A percentile compares a stretch with the other conserved stretches of the same genome.
Evolutionary conservation across 2,888 invertebrate genomes (phyloP).

Genomic region (Athalia rosae): DNA sequence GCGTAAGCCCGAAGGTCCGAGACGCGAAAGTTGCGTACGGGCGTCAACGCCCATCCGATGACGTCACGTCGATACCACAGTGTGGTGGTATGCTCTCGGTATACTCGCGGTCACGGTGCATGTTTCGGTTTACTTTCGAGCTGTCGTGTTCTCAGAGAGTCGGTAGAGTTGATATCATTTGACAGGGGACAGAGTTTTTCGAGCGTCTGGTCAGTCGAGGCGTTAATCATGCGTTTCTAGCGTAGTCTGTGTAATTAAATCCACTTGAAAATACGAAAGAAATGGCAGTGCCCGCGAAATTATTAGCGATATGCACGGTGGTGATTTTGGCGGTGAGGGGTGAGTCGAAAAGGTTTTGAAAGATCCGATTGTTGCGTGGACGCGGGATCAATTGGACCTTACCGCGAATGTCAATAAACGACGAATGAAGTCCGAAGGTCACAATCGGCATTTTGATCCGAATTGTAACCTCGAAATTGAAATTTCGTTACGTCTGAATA

Average conservation of each 20-base stretch:
- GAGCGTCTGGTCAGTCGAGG: slow-evolving; percentile 31
- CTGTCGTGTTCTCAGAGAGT: too few relatives aligned
- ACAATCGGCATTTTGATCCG: neutral
- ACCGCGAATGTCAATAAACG: neutral
- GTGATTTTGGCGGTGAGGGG: slow-evolving; percentile 18
- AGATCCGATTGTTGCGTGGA: neutral
- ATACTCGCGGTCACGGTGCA: neutral
- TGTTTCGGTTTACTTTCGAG: neutral
- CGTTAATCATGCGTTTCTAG: slow-evolving; percentile 43
- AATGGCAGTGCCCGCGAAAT: neutral
- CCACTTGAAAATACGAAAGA: neutral
- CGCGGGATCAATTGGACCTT: neutral
- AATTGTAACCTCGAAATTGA: neutral
- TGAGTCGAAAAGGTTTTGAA: slow-evolving; percentile 13
- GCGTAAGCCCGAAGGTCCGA: neutral
- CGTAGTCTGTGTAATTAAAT: neutral
- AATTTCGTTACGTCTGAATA: neutral
- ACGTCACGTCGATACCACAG: slow-evolving; percentile 32
- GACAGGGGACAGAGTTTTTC: slow-evolving; percentile 1
- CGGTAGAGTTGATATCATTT: too few relatives aligned
- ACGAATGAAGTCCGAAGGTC: neutral
- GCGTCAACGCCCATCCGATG: slow-evolving; percentile 36
- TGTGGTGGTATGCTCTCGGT: neutral
- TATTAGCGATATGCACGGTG: neutral
- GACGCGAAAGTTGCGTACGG: neutral